Evolutionary conservation across 2,888 invertebrate species (phyloP).

Genomic region (Pollenia amentaria): DNA sequence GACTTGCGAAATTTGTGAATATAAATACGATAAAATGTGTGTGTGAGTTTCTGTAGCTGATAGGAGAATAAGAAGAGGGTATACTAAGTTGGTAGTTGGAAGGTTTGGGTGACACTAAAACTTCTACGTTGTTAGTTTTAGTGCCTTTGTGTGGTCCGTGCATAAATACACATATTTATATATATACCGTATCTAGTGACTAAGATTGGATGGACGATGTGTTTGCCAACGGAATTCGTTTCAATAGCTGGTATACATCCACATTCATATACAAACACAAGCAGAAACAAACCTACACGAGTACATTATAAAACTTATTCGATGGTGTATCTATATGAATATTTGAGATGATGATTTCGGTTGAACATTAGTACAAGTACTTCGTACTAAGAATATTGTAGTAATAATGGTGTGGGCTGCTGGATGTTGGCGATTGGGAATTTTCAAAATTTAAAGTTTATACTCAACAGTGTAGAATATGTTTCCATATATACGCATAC

Average conservation of each 20-base stretch:
- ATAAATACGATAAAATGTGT: conserved; percentile 71
- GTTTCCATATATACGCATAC: background rate
- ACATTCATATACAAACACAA: background rate
- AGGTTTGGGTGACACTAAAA: conserved; percentile 59
- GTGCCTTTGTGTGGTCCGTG: conserved; percentile 59
- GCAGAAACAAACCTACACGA: background rate
- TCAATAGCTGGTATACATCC: conserved; percentile 32
- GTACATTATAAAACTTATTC: conserved; percentile 32
- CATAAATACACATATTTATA: conserved; percentile 58
- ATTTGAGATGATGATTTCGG: conserved; percentile 65
- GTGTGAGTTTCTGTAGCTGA: conserved; percentile 18
- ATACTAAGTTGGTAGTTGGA: conserved; percentile 26
- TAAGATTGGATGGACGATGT: conserved; percentile 65
- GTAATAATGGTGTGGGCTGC: conserved; percentile 52
- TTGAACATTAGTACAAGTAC: conserved; percentile 74
- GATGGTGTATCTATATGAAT: conserved; percentile 72
- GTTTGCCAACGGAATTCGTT: conserved; percentile 75
- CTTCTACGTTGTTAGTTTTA: conserved; percentile 49
- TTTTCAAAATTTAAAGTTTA: conserved; percentile 81
- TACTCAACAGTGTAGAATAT: background rate
- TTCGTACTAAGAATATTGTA: conserved; percentile 44
- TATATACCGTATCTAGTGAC: conserved; percentile 52
- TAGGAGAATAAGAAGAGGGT: conserved; percentile 31
- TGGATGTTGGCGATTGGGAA: conserved; percentile 79
- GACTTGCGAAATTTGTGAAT: conserved; percentile 84